phyloP scores from a whole-genome alignment of 1,140 invertebrate genomes.

The Sycobia sp. region DNA sequence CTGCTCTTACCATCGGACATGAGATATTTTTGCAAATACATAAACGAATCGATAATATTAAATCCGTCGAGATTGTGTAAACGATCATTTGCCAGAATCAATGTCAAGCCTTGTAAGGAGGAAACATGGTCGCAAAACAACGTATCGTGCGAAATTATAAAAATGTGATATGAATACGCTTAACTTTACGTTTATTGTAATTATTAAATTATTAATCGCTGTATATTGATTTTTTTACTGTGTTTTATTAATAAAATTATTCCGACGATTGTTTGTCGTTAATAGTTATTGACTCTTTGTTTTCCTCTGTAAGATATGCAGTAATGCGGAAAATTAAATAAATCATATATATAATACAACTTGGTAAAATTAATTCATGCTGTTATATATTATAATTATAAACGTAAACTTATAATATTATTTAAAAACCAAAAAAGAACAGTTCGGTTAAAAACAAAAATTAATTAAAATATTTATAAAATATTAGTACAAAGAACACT shows the following conservation, averaged over 20 bases:
- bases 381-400: too few relatives aligned
- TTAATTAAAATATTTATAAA: too few relatives aligned
- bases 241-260: background rate
- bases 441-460: too few relatives aligned
- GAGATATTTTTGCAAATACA: conserved; percentile 79
- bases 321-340: too few relatives aligned
- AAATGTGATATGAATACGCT: conserved; percentile 43
- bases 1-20: conserved; percentile 85
- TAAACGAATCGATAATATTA: conserved; percentile 77
- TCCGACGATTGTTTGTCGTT: too few relatives aligned
- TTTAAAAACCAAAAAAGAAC: too few relatives aligned
- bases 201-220: background rate
- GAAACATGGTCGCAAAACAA: conserved; percentile 47
- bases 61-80: conserved; percentile 85
- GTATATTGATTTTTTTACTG: background rate
- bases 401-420: too few relatives aligned
- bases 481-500: too few relatives aligned
- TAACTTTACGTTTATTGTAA: background rate
- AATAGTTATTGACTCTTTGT: conserved; percentile 24
- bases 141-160: conserved; percentile 54
- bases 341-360: too few relatives aligned
- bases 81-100: conserved; percentile 67
- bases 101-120: conserved; percentile 47
- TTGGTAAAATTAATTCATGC: too few relatives aligned
- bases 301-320: conserved; percentile 7